Conservation (phyloP, 2,113 vertebrate species). For the Pteruthius melanotis region DNA sequence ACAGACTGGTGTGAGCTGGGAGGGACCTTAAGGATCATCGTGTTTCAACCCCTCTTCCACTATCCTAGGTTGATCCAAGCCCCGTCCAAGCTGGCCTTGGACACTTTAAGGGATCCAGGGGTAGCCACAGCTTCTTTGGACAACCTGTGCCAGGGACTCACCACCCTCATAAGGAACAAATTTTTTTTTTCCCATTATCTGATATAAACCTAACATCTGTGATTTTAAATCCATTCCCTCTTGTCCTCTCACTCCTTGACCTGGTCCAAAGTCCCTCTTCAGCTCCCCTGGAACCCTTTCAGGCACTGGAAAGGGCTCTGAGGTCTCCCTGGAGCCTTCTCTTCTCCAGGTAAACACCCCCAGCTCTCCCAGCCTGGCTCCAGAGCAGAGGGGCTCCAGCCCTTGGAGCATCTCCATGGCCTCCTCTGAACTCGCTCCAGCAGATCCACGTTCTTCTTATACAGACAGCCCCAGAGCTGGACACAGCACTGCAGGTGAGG, state of each 20-base stretch:
- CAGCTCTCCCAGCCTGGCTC: neutral
- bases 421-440: neutral
- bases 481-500: neutral
- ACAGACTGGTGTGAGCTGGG: no score
- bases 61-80: neutral
- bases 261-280: neutral
- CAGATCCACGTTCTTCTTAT: fast-evolving
- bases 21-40: neutral
- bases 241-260: neutral
- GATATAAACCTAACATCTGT: neutral
- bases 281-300: neutral
- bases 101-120: neutral
- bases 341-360: neutral
- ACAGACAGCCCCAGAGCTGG: fast-evolving
- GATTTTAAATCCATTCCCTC: neutral
- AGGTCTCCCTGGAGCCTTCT: neutral
- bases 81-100: fast-evolving
- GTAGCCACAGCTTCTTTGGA: neutral
- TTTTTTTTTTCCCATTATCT: neutral
- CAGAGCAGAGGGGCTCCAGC: neutral
- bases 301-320: neutral
- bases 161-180: neutral
- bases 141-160: neutral
- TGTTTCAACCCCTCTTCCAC: neutral
- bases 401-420: neutral